A percentile compares a stretch with the other conserved stretches of the same genome.
Evolutionary conservation across 1,140 invertebrate species (phyloP).

Genomic region (Halesus radiatus): DNA sequence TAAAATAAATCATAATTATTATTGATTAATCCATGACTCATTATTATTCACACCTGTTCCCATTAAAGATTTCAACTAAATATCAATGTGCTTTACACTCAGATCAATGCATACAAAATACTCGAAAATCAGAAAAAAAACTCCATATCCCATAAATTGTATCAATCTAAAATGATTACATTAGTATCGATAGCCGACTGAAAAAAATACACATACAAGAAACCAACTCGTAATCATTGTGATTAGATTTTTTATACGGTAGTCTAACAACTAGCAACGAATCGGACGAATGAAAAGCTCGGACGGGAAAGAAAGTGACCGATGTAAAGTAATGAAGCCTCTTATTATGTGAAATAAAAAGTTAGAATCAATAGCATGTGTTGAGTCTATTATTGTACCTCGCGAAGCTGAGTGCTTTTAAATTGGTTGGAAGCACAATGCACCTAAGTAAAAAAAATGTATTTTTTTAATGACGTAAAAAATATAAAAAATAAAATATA

Average conservation of each 20-base stretch:
- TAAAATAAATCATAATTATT: no score
- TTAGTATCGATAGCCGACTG: background rate
- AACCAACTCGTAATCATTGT: background rate
- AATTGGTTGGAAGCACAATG: background rate
- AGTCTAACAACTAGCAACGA: background rate
- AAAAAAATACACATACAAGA: background rate
- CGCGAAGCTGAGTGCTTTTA: background rate
- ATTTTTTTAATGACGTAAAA: background rate
- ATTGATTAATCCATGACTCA: no score
- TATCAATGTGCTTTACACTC: no score
- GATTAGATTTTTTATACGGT: conserved; percentile 19
- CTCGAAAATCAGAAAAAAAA: background rate
- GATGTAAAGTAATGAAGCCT: conserved; percentile 7
- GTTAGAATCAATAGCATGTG: background rate
- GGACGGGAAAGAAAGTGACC: conserved; percentile 13
- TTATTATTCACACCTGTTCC: no score
- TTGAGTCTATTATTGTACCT: background rate
- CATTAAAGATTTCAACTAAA: no score
- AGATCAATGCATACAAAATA: no score
- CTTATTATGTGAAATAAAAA: conserved; percentile 17
- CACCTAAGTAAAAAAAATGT: background rate
- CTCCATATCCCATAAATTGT: background rate
- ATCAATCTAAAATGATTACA: conserved; percentile 15
- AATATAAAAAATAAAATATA: no score
- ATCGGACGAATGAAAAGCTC: background rate